A percentile compares a stretch with the other conserved stretches of the same genome.
Evolutionary conservation across 2,888 invertebrate genomes (phyloP).

Genomic region (Drosophila mayaguana): DNA sequence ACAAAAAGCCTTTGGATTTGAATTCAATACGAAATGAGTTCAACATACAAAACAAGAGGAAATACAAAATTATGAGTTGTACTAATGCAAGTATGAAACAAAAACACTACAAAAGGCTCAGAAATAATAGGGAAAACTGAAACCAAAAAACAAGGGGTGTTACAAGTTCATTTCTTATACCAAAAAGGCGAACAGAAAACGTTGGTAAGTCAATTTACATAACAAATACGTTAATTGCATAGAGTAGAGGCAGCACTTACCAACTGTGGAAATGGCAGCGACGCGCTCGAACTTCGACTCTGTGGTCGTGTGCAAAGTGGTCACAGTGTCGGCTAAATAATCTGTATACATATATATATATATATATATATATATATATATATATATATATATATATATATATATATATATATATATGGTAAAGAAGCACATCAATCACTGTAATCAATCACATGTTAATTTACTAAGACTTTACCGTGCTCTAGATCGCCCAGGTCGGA

Average conservation of each 20-base stretch:
- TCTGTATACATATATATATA: constrained; percentile 45
- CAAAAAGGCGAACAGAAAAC: constrained; percentile 70
- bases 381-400: not conserved
- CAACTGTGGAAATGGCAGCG: constrained; percentile 80
- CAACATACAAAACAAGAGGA: constrained; percentile 36
- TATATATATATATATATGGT: not conserved
- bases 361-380: not conserved
- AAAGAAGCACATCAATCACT: not conserved
- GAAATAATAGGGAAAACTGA: constrained; percentile 43
- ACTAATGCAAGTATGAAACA: constrained; percentile 34
- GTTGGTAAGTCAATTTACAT: constrained; percentile 70
- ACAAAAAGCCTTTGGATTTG: constrained; percentile 80
- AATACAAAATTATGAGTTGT: constrained; percentile 31
- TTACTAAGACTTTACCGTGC: constrained; percentile 43
- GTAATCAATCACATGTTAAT: not conserved
- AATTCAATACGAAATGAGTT: constrained; percentile 39
- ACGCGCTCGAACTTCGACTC: constrained; percentile 82
- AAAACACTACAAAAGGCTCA: constrained; percentile 63
- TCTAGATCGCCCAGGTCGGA: constrained; percentile 55
- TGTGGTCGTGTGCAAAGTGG: constrained; percentile 79
- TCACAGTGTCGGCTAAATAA: constrained; percentile 78
- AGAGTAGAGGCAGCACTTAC: constrained; percentile 69
- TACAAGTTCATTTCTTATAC: constrained; percentile 46
- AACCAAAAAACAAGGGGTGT: constrained; percentile 50
- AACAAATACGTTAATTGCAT: constrained; percentile 73